Percentiles rank a stretch among this genome's conserved stretches.
phyloP scores from a whole-genome alignment of 2,113 vertebrate species.

The Prochilodus magdalenae region DNA sequence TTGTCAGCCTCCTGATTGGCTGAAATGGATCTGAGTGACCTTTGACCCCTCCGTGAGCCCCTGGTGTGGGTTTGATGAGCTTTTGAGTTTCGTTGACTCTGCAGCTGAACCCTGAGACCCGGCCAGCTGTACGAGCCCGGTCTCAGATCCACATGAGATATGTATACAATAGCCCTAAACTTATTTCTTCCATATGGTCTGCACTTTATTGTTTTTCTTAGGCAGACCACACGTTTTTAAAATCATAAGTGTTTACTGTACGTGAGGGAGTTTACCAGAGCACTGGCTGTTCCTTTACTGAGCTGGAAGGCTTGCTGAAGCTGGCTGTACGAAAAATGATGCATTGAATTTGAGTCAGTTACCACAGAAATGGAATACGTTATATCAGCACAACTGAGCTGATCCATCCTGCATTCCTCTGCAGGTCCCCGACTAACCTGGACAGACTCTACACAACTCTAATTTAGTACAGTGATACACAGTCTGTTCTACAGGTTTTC shows the following conservation, averaged over 20 bases:
- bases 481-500: too few relatives aligned
- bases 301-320: conserved; percentile 7
- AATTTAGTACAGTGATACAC: too few relatives aligned
- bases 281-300: conserved; percentile 30
- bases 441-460: too few relatives aligned
- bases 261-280: not conserved
- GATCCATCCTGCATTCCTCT: too few relatives aligned
- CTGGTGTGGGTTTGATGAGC: conserved; percentile 67
- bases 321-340: too few relatives aligned
- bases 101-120: too few relatives aligned
- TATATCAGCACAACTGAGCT: too few relatives aligned
- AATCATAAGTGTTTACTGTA: not conserved
- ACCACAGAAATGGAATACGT: too few relatives aligned
- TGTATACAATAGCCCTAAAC: conserved; percentile 64
- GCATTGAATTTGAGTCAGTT: too few relatives aligned
- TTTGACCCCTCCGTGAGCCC: conserved; percentile 61
- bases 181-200: conserved; percentile 81
- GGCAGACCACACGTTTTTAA: conserved; percentile 35
- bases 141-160: conserved; percentile 71
- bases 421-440: too few relatives aligned
- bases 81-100: conserved; percentile 36
- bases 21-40: conserved; percentile 51
- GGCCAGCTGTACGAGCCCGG: conserved; percentile 48
- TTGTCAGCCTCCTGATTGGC: conserved; percentile 25
- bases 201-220: conserved; percentile 64